A percentile compares a stretch with the other conserved stretches of the same genome.
Conservation (phyloP, 2,888 invertebrate genomes). For the Drosophila kuntzei region DNA sequence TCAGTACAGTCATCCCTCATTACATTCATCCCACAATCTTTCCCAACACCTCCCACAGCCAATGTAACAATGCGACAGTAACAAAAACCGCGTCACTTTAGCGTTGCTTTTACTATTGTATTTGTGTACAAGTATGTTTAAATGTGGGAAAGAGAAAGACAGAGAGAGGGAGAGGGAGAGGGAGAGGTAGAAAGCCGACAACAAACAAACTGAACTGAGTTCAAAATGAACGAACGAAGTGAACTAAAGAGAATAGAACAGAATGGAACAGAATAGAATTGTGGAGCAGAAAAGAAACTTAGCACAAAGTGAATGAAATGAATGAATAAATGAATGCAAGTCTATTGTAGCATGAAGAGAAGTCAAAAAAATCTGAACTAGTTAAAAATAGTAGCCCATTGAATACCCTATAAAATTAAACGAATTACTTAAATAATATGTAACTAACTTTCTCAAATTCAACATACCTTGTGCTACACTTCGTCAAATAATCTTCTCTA, state of each 20-base stretch:
- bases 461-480: not conserved
- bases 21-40: constrained; percentile 12
- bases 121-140: constrained; percentile 5
- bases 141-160: constrained; percentile 1
- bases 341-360: constrained; percentile 43
- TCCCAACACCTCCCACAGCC: not conserved
- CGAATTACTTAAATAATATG: no score
- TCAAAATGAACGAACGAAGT: constrained; percentile 53
- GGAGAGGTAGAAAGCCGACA: constrained; percentile 18
- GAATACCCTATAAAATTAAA: constrained; percentile 11
- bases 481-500: not conserved
- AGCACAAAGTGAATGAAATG: constrained; percentile 55
- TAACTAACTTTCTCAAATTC: no score
- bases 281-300: constrained; percentile 15
- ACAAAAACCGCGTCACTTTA: constrained; percentile 60
- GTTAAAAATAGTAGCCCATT: not conserved
- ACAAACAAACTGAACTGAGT: constrained; percentile 56
- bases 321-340: constrained; percentile 63
- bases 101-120: constrained; percentile 40
- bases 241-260: constrained; percentile 40
- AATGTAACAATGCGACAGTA: constrained; percentile 48
- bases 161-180: constrained; percentile 1
- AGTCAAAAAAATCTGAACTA: constrained; percentile 11
- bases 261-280: constrained; percentile 18
- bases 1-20: constrained; percentile 31